A percentile compares a stretch with the other conserved stretches of the same genome.
Evolutionary conservation across 1,140 invertebrate species (phyloP).

Genomic region (Cyphomyrmex costatus): DNA sequence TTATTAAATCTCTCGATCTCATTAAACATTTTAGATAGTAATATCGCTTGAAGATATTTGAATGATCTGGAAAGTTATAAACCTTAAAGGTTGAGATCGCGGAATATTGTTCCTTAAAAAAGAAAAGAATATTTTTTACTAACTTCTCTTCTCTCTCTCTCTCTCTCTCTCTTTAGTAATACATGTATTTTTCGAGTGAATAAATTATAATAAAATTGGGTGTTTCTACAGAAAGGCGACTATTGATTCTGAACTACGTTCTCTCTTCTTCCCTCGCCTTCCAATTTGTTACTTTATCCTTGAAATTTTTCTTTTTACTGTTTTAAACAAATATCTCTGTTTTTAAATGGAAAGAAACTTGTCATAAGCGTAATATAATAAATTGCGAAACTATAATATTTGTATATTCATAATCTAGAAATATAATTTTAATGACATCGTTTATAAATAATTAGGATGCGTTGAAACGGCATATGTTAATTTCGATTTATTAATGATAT

Average conservation of each 20-base stretch:
- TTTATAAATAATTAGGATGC: background rate
- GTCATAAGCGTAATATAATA: background rate
- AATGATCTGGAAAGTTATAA: background rate
- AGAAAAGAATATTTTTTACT: background rate
- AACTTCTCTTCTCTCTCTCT: background rate
- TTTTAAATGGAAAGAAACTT: background rate
- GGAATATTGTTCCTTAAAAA: background rate
- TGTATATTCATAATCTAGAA: background rate
- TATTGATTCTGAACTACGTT: background rate
- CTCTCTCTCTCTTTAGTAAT: background rate
- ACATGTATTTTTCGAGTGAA: background rate
- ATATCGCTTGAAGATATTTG: background rate
- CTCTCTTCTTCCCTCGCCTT: background rate
- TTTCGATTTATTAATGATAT: background rate
- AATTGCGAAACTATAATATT: background rate
- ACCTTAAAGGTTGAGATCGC: background rate
- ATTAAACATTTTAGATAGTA: background rate
- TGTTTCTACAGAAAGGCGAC: constrained; percentile 16
- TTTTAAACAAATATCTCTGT: constrained; percentile 1
- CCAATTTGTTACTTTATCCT: background rate
- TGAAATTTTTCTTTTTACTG: background rate
- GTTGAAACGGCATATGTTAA: background rate
- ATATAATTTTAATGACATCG: constrained; percentile 6
- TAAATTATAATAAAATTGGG: constrained; percentile 14
- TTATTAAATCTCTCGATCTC: background rate